Evolutionary conservation across 2,797 vertebrate species (phyloP).

Genomic region (Glossophaga mutica): DNA sequence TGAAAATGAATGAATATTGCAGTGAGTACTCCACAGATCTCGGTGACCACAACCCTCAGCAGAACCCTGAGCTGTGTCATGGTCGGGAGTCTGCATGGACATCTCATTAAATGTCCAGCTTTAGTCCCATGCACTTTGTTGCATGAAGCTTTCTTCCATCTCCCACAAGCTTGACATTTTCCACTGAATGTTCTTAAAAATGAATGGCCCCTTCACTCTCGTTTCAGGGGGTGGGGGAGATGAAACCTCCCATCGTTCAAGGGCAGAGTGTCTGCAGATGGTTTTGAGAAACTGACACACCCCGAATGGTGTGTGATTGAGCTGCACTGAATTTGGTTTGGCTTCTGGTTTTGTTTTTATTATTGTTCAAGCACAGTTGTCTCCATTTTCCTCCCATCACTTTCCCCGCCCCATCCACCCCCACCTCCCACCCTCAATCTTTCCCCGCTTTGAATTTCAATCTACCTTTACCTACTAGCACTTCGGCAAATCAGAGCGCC

Average conservation of each 20-base stretch:
- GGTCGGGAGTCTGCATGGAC: fast-evolving
- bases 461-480: not conserved
- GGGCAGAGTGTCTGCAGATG: too few species aligned
- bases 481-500: not conserved
- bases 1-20: not conserved
- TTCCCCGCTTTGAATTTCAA: not conserved
- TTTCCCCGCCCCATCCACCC: too few species aligned
- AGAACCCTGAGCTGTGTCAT: fast-evolving
- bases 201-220: fast-evolving
- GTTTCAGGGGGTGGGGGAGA: fast-evolving
- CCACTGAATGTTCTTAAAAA: fast-evolving
- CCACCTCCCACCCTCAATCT: too few species aligned
- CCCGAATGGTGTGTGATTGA: not conserved
- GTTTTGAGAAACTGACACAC: not conserved
- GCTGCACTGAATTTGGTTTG: not conserved
- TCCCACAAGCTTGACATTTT: not conserved
- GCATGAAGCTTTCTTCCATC: not conserved
- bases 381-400: too few species aligned
- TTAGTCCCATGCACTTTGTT: too few species aligned
- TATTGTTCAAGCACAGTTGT: too few species aligned
- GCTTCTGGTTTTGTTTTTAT: too few species aligned
- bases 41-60: fast-evolving
- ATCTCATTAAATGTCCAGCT: not conserved
- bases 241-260: not conserved
- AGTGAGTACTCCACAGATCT: not conserved